A percentile compares a stretch with the other conserved stretches of the same genome.
Conservation (phyloP, 2,888 invertebrate genomes). For the Acholoe squamosa region DNA sequence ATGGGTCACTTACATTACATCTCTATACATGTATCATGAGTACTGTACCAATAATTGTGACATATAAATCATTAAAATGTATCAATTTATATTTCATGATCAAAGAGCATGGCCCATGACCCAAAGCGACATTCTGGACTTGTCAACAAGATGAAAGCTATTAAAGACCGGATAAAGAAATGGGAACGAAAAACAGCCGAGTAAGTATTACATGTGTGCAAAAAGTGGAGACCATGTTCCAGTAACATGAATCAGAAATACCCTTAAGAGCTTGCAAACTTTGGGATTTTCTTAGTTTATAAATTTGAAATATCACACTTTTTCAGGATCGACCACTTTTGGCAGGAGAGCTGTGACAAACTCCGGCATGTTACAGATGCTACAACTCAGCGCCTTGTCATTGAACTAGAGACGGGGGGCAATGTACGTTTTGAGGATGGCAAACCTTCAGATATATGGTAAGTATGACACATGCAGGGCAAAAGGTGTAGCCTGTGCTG, state of each 20-base stretch:
- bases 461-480: too few relatives aligned
- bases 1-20: too few relatives aligned
- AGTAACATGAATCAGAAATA: too few relatives aligned
- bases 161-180: conserved; percentile 75
- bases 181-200: conserved; percentile 78
- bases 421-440: conserved; percentile 83
- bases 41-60: too few relatives aligned
- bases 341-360: conserved; percentile 73
- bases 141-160: conserved; percentile 72
- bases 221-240: too few relatives aligned
- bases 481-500: too few relatives aligned
- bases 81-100: too few relatives aligned
- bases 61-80: too few relatives aligned
- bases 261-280: not conserved
- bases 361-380: conserved; percentile 73
- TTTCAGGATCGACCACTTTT: conserved; percentile 75
- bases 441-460: conserved; percentile 80
- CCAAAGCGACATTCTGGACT: conserved; percentile 29
- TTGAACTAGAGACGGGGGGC: conserved; percentile 83
- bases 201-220: conserved; percentile 72
- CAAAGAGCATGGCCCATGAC: not conserved
- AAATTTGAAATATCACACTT: not conserved
- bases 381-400: conserved; percentile 75
- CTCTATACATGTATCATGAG: too few relatives aligned
- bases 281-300: not conserved